A percentile compares a stretch with the other conserved stretches of the same genome.
These are phyloP conservation scores for Phyllotis vaccarum DNA, from an alignment of 2,797 vertebrate species.

Conservation along the genomic window DNA sequence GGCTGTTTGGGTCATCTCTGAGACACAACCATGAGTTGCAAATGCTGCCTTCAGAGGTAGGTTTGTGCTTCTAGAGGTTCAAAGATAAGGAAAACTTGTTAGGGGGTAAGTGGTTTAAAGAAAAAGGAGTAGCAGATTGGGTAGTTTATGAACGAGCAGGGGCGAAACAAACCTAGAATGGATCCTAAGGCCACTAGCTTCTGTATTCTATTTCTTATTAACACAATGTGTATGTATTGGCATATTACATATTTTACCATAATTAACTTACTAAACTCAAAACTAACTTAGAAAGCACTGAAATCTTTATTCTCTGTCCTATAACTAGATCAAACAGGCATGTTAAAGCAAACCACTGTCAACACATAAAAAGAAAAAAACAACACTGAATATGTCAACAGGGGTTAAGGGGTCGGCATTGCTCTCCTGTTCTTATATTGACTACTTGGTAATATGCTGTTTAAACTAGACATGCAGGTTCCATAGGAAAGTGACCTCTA, in stretches of 20 bases:
- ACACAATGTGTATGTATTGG: background rate
- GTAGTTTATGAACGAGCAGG: background rate
- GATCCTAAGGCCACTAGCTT: background rate
- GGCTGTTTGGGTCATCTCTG: background rate
- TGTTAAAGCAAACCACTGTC: background rate
- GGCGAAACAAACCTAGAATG: background rate
- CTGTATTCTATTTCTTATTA: slow-evolving; percentile 7
- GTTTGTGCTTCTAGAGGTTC: background rate
- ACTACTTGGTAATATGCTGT: no score
- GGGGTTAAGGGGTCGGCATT: background rate
- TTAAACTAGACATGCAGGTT: no score
- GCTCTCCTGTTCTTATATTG: no score
- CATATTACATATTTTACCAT: background rate
- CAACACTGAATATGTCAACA: background rate
- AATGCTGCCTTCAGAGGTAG: background rate
- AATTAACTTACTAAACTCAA: background rate
- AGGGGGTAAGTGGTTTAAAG: background rate
- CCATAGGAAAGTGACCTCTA: no score
- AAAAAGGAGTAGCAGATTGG: background rate
- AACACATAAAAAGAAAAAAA: background rate
- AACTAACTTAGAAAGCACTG: slow-evolving; percentile 11
- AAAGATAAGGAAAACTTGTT: background rate
- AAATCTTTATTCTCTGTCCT: slow-evolving; percentile 27
- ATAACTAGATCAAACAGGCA: slow-evolving; percentile 23
- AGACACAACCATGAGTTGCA: background rate